These are phyloP conservation scores for Eristalis arbustorum DNA, from an alignment of 2,888 invertebrate species.

Conservation along the genomic window DNA sequence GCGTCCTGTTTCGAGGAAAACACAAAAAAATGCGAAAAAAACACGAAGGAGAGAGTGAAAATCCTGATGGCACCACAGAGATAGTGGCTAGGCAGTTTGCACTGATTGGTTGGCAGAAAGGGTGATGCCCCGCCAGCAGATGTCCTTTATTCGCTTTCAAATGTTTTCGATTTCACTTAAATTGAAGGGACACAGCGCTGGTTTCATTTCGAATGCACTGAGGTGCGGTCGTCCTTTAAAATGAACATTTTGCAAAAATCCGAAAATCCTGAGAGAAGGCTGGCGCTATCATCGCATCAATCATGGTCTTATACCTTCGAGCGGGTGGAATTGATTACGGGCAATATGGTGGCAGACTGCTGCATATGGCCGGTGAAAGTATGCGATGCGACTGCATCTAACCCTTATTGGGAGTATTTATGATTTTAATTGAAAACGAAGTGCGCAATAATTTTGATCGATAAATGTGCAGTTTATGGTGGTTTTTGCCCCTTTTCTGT, in stretches of 20 bases:
- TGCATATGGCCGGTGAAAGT: neutral
- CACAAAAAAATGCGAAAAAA: neutral
- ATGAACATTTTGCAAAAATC: neutral
- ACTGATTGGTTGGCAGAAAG: conserved; percentile 56
- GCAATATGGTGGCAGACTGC: conserved; percentile 40
- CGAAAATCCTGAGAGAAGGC: neutral
- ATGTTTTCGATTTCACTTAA: conserved; percentile 4
- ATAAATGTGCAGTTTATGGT: conserved; percentile 54
- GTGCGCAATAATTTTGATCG: conserved; percentile 67
- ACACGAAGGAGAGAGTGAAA: neutral
- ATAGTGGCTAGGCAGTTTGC: conserved; percentile 32
- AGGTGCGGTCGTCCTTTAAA: neutral
- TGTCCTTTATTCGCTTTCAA: conserved; percentile 60
- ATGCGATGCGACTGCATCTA: neutral
- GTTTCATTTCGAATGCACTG: neutral
- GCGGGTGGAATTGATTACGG: conserved; percentile 33
- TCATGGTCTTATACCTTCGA: conserved; percentile 24
- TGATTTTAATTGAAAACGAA: conserved; percentile 69
- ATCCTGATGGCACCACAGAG: conserved; percentile 63
- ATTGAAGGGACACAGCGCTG: neutral
- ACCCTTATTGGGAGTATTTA: conserved; percentile 61
- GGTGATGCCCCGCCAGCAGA: conserved; percentile 58
- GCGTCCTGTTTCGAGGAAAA: neutral
- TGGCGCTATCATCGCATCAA: conserved; percentile 22
- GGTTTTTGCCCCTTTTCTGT: conserved; percentile 32